phyloP scores from a whole-genome alignment of 2,888 invertebrate genomes.

The Penaeus monodon region DNA sequence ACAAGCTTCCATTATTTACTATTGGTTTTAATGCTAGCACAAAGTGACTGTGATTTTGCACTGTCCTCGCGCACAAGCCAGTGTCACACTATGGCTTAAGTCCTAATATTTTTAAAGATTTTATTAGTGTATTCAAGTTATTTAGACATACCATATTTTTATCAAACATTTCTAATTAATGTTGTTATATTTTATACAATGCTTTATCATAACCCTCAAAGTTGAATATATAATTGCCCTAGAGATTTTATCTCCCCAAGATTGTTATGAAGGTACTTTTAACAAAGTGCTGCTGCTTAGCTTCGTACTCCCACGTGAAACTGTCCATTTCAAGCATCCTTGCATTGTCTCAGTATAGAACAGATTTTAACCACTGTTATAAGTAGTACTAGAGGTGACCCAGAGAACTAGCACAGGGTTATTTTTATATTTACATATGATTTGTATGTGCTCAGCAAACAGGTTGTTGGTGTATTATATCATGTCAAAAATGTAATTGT shows the following conservation, averaged over 20 bases:
- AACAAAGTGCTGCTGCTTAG: not conserved
- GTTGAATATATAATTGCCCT: slow-evolving; percentile 21
- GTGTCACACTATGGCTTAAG: slow-evolving; percentile 16
- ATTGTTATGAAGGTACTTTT: slow-evolving; percentile 17
- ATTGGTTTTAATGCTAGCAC: no score
- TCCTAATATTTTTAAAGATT: slow-evolving; percentile 8
- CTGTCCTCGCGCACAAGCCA: no score
- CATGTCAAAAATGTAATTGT: not conserved
- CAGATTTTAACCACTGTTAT: no score
- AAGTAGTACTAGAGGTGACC: no score
- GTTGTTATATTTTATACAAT: slow-evolving; percentile 36
- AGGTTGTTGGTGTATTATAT: not conserved
- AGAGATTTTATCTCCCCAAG: slow-evolving; percentile 5
- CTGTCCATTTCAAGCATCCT: no score
- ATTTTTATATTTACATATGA: no score
- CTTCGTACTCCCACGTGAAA: no score
- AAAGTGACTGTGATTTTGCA: no score
- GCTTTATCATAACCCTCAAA: slow-evolving; percentile 2
- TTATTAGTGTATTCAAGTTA: not conserved
- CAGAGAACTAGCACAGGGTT: no score
- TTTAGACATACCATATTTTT: slow-evolving; percentile 7
- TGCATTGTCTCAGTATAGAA: no score
- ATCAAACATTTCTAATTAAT: slow-evolving; percentile 2
- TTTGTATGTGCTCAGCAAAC: no score
- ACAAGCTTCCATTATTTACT: no score